Conservation (phyloP, 2,797 vertebrate species). For the Florisuga fusca region DNA sequence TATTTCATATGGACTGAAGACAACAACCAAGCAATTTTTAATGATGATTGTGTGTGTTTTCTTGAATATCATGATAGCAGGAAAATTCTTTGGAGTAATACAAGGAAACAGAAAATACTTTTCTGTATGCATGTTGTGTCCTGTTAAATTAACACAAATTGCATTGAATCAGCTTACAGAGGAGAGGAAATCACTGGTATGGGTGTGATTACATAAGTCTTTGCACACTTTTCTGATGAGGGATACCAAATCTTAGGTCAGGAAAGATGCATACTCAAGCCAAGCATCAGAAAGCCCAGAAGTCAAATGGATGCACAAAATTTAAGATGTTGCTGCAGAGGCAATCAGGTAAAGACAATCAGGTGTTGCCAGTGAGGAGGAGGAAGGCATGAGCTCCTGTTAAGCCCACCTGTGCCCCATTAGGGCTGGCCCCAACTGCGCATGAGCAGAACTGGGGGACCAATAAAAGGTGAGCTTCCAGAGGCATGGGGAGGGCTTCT, state of each 20-base stretch:
- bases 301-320: background rate
- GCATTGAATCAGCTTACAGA: background rate
- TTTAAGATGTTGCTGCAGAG: no score
- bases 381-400: no score
- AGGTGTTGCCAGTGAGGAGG: no score
- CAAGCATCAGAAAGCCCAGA: background rate
- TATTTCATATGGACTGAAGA: background rate
- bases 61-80: background rate
- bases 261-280: background rate
- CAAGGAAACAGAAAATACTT: background rate
- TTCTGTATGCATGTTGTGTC: background rate
- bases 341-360: no score
- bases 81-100: background rate
- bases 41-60: background rate
- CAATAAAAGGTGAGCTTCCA: no score
- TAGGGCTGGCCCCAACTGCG: no score
- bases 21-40: background rate
- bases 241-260: background rate
- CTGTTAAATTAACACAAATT: background rate
- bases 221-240: background rate
- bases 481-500: no score
- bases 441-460: no score
- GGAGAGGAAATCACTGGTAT: background rate
- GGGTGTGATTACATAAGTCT: background rate
- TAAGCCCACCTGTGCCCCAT: no score